Percentiles rank a stretch among this genome's conserved stretches.
Conservation (phyloP, 2,797 vertebrate genomes). For the Orestias chungarensis region DNA sequence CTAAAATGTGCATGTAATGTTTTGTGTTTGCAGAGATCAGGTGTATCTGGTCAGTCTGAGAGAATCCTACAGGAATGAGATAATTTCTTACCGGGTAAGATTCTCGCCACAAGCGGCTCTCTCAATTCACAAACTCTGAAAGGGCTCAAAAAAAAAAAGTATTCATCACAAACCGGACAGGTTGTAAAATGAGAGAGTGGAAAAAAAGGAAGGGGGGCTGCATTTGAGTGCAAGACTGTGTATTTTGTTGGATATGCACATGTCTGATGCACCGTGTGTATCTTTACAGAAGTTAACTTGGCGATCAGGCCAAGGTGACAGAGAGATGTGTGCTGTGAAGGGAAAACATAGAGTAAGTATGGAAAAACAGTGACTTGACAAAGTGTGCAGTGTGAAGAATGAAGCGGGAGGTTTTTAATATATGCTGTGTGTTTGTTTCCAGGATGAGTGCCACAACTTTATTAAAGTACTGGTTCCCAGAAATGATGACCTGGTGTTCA, state of each 20-base stretch:
- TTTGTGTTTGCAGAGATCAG: constrained; percentile 88
- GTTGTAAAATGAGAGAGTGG: constrained; percentile 68
- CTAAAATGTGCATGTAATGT: constrained; percentile 37
- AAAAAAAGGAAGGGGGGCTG: constrained; percentile 19
- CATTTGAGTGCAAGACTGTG: not conserved
- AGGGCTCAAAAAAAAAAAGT: constrained; percentile 51
- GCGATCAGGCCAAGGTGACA: constrained; percentile 93
- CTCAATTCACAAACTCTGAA: constrained; percentile 52
- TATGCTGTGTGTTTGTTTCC: constrained; percentile 35
- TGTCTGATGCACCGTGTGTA: constrained; percentile 40
- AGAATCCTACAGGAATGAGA: constrained; percentile 94
- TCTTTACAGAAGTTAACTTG: constrained; percentile 92
- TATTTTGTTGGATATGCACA: constrained; percentile 10
- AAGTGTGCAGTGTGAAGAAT: not conserved
- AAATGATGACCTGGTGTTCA: constrained; percentile 97
- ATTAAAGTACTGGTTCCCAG: constrained; percentile 99
- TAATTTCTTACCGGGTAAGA: constrained; percentile 95
- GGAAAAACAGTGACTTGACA: constrained; percentile 9
- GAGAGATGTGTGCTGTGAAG: constrained; percentile 96
- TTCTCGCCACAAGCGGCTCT: constrained; percentile 48
- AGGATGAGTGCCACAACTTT: constrained; percentile 99
- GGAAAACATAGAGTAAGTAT: constrained; percentile 95
- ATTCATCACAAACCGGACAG: constrained; percentile 66
- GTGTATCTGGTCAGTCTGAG: constrained; percentile 98
- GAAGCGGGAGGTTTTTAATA: not conserved